Evolutionary conservation across 1,140 invertebrate species (phyloP), one percentile per base, ranked within the genome.

Genomic region (Caerostris extrusa): DNA sequence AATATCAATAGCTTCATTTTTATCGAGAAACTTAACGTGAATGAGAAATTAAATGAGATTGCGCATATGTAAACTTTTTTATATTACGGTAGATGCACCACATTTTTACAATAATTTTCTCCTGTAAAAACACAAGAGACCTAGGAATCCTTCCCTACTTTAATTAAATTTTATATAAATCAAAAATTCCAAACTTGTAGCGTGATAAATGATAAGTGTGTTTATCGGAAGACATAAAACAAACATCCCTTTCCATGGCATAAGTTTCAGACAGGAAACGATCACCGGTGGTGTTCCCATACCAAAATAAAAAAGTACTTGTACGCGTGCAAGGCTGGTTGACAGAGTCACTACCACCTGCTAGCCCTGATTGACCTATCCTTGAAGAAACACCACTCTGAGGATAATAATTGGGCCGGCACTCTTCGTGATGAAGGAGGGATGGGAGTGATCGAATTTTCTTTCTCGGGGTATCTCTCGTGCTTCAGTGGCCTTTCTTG

Each of bases 291-390:
- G 7, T 85, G 14, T 55, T 58, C 55, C 57, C n/a, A 58, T 83
- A 58, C 19, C 57, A 19, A 85, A 58, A 85, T 17, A 85, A 85
- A 10, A 14, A 57, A 85, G 58, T 85, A 85, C 8, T 57, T 56
- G 56, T n/a, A 6, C 14, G 57, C n/a, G n/a, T n/a, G 34, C 17
- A 57, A 17, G 82, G 55, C 17, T 7, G 19, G 17, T 56, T 85
- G 82, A 85, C 10, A 55, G 17, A 85, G 82, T 85, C 82, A 56
- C 8, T 17, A 17, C 82, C 82, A 85, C 57, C 82, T 85, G 82
- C 56, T 85, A 55, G 82, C 57, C 82, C 53, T 57, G 56, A 85
- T 85, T 85, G 82, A 85, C 82, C 82, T 85, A 57, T 85, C 57
- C 55, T 56, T 6, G 14, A 85, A n/a, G 17, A 55, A 85, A 58